Evolutionary conservation across 2,888 invertebrate genomes (phyloP).

Genomic region (Anagyrus pseudococci): DNA sequence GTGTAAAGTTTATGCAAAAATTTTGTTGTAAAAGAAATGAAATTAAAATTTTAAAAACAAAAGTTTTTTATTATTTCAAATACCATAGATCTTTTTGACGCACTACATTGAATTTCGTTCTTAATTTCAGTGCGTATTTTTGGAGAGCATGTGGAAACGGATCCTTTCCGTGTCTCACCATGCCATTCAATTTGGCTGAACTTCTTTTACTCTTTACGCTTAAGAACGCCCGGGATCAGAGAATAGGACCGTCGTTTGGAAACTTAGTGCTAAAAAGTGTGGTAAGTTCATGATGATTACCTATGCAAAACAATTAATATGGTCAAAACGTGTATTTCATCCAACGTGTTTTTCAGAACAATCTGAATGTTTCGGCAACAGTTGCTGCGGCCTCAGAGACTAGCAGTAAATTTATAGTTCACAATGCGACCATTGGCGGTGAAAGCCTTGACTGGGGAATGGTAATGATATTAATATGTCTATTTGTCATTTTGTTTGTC

Average conservation of each 20-base stretch:
- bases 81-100: too few relatives aligned
- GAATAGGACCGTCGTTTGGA: too few relatives aligned
- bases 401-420: too few relatives aligned
- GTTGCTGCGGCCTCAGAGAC: too few relatives aligned
- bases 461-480: slow-evolving; percentile 46
- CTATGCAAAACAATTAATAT: too few relatives aligned
- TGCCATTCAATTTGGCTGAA: slow-evolving; percentile 59
- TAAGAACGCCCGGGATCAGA: slow-evolving; percentile 32
- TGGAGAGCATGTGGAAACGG: slow-evolving; percentile 50
- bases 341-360: slow-evolving; percentile 49
- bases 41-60: too few relatives aligned
- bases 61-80: too few relatives aligned
- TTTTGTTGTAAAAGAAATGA: too few relatives aligned
- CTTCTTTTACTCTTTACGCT: slow-evolving; percentile 54
- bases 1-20: too few relatives aligned
- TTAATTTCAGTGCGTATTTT: slow-evolving; percentile 53
- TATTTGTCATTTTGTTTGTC: neutral
- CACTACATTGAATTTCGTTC: too few relatives aligned
- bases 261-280: neutral
- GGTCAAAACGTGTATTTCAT: too few relatives aligned
- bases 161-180: slow-evolving; percentile 54
- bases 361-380: slow-evolving; percentile 48
- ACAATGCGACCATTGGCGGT: slow-evolving; percentile 40
- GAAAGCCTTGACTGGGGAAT: slow-evolving; percentile 54
- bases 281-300: too few relatives aligned